Percentiles rank a stretch among this genome's conserved stretches.
These are phyloP conservation scores for Coccyzus lansbergi DNA, from an alignment of 2,797 vertebrate species.

Conservation along the genomic window DNA sequence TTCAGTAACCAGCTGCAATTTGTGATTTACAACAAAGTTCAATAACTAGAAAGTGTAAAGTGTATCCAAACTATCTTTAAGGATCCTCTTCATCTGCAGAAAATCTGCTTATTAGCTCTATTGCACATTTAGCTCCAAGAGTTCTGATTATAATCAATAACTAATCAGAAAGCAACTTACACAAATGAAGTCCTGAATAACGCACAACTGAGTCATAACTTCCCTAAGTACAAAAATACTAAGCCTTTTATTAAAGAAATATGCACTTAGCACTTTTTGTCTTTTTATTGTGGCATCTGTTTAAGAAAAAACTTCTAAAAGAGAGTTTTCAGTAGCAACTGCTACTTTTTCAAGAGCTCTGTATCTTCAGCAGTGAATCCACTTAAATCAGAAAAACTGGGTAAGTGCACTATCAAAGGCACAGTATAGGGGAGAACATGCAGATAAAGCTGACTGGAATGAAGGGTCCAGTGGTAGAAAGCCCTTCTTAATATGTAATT, in stretches of 20 bases:
- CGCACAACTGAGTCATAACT: conserved; percentile 54
- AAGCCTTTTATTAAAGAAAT: conserved; percentile 31
- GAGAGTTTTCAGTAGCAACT: conserved; percentile 5
- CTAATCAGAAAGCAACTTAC: conserved; percentile 61
- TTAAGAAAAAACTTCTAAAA: conserved; percentile 36
- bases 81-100: conserved; percentile 28
- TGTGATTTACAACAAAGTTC: conserved; percentile 32
- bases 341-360: conserved; percentile 3
- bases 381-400: conserved; percentile 32
- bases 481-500: conserved; percentile 9
- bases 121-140: conserved; percentile 44
- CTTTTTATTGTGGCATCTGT: conserved; percentile 31
- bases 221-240: conserved; percentile 27
- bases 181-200: conserved; percentile 53
- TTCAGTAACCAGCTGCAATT: conserved; percentile 28
- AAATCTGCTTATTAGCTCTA: conserved; percentile 8
- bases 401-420: conserved; percentile 1
- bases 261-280: conserved; percentile 7
- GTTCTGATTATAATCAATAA: conserved; percentile 64
- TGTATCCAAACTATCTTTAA: conserved; percentile 42
- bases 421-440: not conserved
- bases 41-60: conserved; percentile 54
- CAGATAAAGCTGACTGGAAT: conserved; percentile 37
- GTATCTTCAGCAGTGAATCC: not conserved
- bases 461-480: not conserved